Base-by-base conservation (phyloP, 1,140 invertebrate genomes). In the Gryon sp. region DNA sequence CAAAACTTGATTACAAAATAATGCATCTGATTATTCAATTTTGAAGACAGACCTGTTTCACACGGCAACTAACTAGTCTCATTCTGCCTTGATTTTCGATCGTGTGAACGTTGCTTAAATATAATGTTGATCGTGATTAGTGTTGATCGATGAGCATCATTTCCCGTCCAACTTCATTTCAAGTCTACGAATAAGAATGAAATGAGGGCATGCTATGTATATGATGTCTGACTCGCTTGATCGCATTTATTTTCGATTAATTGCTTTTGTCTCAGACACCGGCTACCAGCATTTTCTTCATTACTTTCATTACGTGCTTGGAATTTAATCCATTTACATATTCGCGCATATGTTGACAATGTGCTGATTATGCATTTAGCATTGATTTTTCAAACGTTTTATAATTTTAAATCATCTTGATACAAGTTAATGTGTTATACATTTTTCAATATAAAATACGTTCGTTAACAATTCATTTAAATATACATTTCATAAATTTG, bases 61-160 rank as follows among this genome's bases (percentile, higher is more conserved):
- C 75, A 77, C 75, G 75, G 62, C 48, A 48, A 57, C 41, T 65
- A 70, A 69, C 66, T 53, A 60, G 48, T 30, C 55, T 62, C 30
- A 52, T 69, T 62, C 63, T 69, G 57, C 57, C 19, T 63, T 73
- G 68, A 78, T 78, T 78, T 73, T 73, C 46, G 57, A 63, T 79
- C 65, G 70, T 78, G 76, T 57, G 76, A 79, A 79, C 55, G 62
- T 52, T 73, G 53, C 59, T 72, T 72, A 66, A 79, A 72, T 75
- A 74, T 68, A 55, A 68, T 18, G 75, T 50, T 69, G 72, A 80
- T 73, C 48, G 57, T 78, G 68, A 80, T 77, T 78, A 73, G 52
- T 38, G 62, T 50, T 80, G 79, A 80, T 80, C 76, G 76, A 80
- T 76, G 79, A 80, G 48, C 72, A 73, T 77, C 75, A 77, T 76